Conservation (phyloP, 2,888 invertebrate species). For the Helobdella robusta region DNA sequence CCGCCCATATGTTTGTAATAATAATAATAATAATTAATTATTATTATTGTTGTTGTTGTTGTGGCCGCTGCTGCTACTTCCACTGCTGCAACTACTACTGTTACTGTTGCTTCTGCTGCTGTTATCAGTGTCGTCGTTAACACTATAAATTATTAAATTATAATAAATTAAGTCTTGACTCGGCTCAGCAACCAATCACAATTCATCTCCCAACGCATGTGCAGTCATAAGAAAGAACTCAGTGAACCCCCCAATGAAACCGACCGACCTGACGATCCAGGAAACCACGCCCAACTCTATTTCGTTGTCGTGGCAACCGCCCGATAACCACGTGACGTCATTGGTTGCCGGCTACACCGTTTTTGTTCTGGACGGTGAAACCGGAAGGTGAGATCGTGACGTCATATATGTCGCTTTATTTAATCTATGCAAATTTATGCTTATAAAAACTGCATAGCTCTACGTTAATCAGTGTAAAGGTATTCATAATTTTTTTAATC, state of each 20-base stretch:
- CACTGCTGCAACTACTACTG: too few relatives aligned
- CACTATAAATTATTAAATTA: too few relatives aligned
- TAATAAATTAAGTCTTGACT: too few relatives aligned
- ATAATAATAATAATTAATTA: too few relatives aligned
- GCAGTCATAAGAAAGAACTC: not conserved
- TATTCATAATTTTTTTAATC: too few relatives aligned
- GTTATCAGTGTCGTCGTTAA: too few relatives aligned
- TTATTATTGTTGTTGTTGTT: too few relatives aligned
- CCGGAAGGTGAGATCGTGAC: not conserved
- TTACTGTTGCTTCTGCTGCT: too few relatives aligned
- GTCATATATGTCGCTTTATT: not conserved
- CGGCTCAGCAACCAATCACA: not conserved
- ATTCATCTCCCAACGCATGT: not conserved
- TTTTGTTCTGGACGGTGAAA: not conserved
- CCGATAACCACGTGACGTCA: not conserved
- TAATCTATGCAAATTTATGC: not conserved
- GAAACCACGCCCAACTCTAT: not conserved
- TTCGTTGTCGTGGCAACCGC: constrained; percentile 24
- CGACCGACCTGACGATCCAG: constrained; percentile 1
- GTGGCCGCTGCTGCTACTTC: too few relatives aligned
- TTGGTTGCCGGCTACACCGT: constrained; percentile 17
- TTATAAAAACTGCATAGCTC: not conserved
- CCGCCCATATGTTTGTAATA: too few relatives aligned
- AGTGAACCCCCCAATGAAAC: constrained; percentile 1
- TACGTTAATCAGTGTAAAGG: too few relatives aligned